A percentile compares a stretch with the other conserved stretches of the same genome.
These are phyloP conservation scores for Monopterus albus DNA, from an alignment of 2,113 vertebrate species.

Conservation along the genomic window DNA sequence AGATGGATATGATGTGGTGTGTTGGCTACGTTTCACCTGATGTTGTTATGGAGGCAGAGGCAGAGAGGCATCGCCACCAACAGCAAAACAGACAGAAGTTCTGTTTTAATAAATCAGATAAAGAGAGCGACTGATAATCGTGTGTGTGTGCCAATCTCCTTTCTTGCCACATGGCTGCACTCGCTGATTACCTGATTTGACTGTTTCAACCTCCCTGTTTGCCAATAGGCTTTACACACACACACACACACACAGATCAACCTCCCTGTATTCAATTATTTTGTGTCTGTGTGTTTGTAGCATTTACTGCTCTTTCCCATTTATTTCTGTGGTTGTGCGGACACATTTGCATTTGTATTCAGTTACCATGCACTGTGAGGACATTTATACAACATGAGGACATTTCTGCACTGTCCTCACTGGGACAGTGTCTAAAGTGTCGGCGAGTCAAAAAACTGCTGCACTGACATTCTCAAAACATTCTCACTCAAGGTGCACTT, in stretches of 20 bases:
- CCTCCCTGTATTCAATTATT: conserved; percentile 35
- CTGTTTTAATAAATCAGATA: conserved; percentile 61
- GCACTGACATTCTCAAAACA: too few species aligned
- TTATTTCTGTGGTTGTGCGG: too few species aligned
- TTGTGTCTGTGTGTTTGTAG: conserved; percentile 7
- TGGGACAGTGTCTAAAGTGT: too few species aligned
- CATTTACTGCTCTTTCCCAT: conserved; percentile 15
- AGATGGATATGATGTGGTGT: too few species aligned
- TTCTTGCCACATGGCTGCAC: conserved; percentile 73
- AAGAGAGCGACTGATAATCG: conserved; percentile 19
- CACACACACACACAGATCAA: conserved; percentile 25
- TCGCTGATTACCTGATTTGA: conserved; percentile 73
- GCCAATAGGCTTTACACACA: conserved; percentile 61
- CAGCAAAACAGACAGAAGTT: conserved; percentile 15
- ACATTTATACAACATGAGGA: too few species aligned
- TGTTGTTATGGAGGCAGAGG: background rate
- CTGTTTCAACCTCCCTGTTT: conserved; percentile 74
- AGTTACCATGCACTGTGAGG: too few species aligned
- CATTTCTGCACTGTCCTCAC: too few species aligned
- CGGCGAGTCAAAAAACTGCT: too few species aligned
- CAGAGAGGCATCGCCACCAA: background rate
- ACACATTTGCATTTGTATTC: too few species aligned
- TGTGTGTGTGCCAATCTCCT: conserved; percentile 57
- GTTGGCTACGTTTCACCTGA: too few species aligned
- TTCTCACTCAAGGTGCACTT: too few species aligned